These are phyloP conservation scores for Bembecia ichneumoniformis DNA, from an alignment of 2,888 invertebrate genomes.

Conservation along the genomic window DNA sequence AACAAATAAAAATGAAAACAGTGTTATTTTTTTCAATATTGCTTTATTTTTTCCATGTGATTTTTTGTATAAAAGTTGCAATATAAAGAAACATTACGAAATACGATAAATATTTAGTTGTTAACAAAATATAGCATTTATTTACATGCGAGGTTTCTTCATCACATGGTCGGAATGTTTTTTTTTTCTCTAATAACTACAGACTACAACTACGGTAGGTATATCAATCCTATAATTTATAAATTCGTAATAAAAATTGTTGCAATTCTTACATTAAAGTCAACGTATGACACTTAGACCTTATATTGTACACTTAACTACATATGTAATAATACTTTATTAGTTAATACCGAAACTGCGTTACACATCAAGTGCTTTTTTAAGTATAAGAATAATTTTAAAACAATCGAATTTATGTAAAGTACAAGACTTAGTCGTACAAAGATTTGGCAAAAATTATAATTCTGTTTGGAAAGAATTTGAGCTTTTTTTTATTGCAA, in stretches of 20 bases:
- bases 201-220: conserved; percentile 60
- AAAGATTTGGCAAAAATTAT: too few relatives aligned
- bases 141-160: conserved; percentile 6
- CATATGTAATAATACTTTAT: conserved; percentile 45
- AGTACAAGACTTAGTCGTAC: too few relatives aligned
- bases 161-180: conserved; percentile 30
- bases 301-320: too few relatives aligned
- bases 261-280: conserved; percentile 40
- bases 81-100: background rate
- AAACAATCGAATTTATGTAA: too few relatives aligned
- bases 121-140: background rate
- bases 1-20: conserved; percentile 2
- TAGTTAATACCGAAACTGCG: conserved; percentile 29
- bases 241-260: conserved; percentile 62
- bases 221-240: conserved; percentile 37
- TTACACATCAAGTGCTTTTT: conserved; percentile 8
- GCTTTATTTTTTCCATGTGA: conserved; percentile 9
- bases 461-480: background rate
- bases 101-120: background rate
- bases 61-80: background rate
- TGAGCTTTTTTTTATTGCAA: background rate
- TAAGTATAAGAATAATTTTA: too few relatives aligned
- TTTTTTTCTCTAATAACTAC: conserved; percentile 30
- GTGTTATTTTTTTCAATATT: conserved; percentile 4
- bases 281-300: conserved; percentile 39